These are phyloP conservation scores for Maniola hyperantus DNA, from an alignment of 2,888 invertebrate species.

Conservation along the genomic window DNA sequence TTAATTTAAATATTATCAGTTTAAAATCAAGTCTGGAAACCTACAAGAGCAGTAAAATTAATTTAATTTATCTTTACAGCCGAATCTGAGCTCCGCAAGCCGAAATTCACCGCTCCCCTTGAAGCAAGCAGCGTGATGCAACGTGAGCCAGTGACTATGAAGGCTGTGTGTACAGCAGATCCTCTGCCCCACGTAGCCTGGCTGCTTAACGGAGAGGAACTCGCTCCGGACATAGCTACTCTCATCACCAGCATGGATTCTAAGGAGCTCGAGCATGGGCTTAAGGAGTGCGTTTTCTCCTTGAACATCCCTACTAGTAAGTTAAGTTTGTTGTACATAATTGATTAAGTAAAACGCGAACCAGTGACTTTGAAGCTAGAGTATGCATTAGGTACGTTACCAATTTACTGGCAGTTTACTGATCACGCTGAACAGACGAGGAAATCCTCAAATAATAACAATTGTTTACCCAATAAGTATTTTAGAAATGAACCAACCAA, in stretches of 20 bases:
- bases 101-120: slow-evolving; percentile 87
- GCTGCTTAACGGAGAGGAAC: slow-evolving; percentile 88
- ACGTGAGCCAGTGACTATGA: slow-evolving; percentile 85
- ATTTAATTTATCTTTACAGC: slow-evolving; percentile 69
- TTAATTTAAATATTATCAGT: no score
- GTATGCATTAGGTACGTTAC: no score
- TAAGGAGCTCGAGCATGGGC: slow-evolving; percentile 67
- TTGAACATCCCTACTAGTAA: slow-evolving; percentile 88
- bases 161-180: slow-evolving; percentile 92
- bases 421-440: no score
- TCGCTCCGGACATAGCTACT: slow-evolving; percentile 84
- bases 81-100: slow-evolving; percentile 89
- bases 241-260: slow-evolving; percentile 84
- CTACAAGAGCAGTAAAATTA: no score
- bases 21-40: no score
- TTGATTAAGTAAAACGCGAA: no score
- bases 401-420: no score
- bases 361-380: no score
- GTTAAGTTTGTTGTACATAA: slow-evolving; percentile 23
- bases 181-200: slow-evolving; percentile 94
- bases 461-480: no score
- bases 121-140: slow-evolving; percentile 87
- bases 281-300: slow-evolving; percentile 91
- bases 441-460: no score
- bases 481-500: no score